These are phyloP conservation scores for Mormyrus iriodes DNA, from an alignment of 2,113 vertebrate genomes.

Conservation along the genomic window DNA sequence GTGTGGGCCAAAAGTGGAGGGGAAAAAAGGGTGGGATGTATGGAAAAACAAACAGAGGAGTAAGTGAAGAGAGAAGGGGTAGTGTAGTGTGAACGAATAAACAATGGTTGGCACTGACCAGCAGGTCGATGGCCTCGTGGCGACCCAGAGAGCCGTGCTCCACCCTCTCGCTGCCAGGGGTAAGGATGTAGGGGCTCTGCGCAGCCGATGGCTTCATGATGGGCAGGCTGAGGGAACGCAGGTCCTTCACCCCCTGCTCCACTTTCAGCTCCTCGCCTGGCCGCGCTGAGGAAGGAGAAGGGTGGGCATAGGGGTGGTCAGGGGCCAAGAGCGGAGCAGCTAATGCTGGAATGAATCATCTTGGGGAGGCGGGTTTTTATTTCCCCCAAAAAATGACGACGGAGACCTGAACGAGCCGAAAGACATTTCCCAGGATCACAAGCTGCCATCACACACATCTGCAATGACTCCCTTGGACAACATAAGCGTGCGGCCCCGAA, in stretches of 20 bases:
- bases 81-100: neutral
- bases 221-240: conserved; percentile 75
- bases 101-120: conserved; percentile 62
- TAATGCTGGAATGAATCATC: neutral
- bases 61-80: neutral
- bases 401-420: neutral
- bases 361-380: neutral
- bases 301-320: neutral
- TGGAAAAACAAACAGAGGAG: neutral
- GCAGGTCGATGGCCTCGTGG: conserved; percentile 64
- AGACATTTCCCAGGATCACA: neutral
- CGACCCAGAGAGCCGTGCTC: conserved; percentile 60
- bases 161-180: conserved; percentile 48
- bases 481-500: neutral
- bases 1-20: too few relatives aligned
- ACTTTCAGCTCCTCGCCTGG: conserved; percentile 80
- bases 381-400: neutral
- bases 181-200: conserved; percentile 53
- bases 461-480: neutral
- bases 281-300: conserved; percentile 59
- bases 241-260: conserved; percentile 75
- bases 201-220: conserved; percentile 61
- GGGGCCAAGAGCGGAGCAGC: neutral
- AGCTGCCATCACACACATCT: neutral
- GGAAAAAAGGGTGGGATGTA: neutral